These are phyloP conservation scores for Stomatorhinus ivindoensis DNA, from an alignment of 2,113 vertebrate genomes.

Conservation along the genomic window DNA sequence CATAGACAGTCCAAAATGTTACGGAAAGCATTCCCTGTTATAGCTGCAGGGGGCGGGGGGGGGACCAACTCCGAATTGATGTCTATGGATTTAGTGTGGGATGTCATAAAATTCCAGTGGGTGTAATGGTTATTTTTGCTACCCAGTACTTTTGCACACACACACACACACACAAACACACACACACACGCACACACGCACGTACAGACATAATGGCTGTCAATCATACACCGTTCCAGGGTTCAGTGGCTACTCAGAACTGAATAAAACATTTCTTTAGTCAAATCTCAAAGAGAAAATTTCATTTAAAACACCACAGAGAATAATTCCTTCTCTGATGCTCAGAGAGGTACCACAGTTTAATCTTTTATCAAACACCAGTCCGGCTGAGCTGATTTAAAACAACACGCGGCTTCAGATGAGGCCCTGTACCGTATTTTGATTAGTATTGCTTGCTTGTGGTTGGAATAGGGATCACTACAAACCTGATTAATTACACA, in stretches of 20 bases:
- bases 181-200: background rate
- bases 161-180: background rate
- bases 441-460: background rate
- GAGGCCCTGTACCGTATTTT: background rate
- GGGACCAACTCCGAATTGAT: background rate
- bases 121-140: background rate
- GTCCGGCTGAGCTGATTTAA: background rate
- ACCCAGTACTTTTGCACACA: background rate
- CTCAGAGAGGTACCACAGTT: conserved; percentile 37
- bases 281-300: background rate
- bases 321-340: background rate
- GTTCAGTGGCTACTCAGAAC: background rate
- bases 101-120: background rate
- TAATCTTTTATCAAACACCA: background rate
- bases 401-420: background rate
- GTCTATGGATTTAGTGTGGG: background rate
- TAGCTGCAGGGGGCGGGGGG: background rate
- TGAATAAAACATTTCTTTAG: background rate
- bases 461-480: background rate
- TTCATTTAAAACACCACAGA: conserved; percentile 1
- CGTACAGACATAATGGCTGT: background rate
- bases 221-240: background rate
- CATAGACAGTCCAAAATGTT: background rate
- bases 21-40: background rate
- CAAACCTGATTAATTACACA: conserved; percentile 1